These are phyloP conservation scores for Cryptotis parvus DNA, from an alignment of 2,113 vertebrate genomes.

Conservation along the genomic window DNA sequence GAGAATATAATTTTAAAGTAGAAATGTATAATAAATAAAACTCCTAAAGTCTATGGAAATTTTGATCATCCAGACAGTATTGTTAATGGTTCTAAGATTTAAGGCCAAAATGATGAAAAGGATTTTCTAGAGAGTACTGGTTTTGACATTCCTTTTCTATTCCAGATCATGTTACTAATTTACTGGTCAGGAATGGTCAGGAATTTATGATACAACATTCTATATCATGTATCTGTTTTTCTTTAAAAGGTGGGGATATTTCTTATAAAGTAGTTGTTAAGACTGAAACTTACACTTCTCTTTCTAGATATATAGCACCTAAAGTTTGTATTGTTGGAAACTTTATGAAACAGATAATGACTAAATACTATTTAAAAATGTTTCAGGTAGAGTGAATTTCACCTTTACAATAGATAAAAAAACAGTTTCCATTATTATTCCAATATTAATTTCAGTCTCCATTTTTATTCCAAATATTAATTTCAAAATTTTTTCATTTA, in stretches of 20 bases:
- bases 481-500: too few species aligned
- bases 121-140: conserved; percentile 21
- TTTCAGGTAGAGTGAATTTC: conserved; percentile 5
- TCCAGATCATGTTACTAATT: background rate
- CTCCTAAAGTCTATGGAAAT: conserved; percentile 13
- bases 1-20: conserved; percentile 76
- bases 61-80: conserved; percentile 56
- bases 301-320: background rate
- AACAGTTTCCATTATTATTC: background rate
- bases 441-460: too few species aligned
- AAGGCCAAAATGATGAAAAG: background rate
- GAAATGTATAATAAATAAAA: conserved; percentile 79
- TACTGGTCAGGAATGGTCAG: background rate
- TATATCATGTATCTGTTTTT: background rate
- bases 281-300: background rate
- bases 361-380: conserved; percentile 15
- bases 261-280: background rate
- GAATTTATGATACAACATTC: background rate
- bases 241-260: background rate
- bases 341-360: conserved; percentile 8
- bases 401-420: background rate
- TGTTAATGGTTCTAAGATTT: conserved; percentile 59
- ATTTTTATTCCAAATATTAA: too few species aligned
- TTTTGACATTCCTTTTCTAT: background rate
- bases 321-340: background rate